phyloP scores from a whole-genome alignment of 1,140 invertebrate genomes.

The Sminthurides bifidus region DNA sequence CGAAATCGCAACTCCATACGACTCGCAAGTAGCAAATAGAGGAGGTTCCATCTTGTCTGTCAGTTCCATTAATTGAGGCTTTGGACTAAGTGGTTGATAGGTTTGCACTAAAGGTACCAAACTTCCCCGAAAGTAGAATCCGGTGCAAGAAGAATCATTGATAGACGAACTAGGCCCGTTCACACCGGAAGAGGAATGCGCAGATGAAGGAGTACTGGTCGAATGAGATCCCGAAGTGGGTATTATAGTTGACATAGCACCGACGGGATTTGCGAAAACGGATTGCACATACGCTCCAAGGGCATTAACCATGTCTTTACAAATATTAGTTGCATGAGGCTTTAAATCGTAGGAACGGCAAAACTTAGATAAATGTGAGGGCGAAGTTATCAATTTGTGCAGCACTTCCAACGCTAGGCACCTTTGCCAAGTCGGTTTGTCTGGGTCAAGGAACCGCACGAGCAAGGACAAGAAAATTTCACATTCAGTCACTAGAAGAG shows the following conservation, averaged over 20 bases:
- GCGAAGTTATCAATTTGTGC: constrained; percentile 83
- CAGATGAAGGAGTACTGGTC: constrained; percentile 25
- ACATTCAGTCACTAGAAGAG: constrained; percentile 88
- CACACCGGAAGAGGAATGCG: constrained; percentile 3
- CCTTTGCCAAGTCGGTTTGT: constrained; percentile 91
- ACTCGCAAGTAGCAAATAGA: constrained; percentile 28
- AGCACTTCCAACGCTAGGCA: constrained; percentile 88
- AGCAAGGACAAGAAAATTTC: constrained; percentile 96
- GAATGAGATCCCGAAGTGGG: constrained; percentile 15
- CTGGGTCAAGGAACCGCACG: constrained; percentile 92
- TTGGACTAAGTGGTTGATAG: constrained; percentile 73
- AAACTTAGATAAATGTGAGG: constrained; percentile 76
- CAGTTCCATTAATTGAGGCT: constrained; percentile 49
- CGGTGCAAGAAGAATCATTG: constrained; percentile 71
- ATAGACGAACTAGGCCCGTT: constrained; percentile 36
- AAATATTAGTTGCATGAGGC: constrained; percentile 81
- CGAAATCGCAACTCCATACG: constrained; percentile 29
- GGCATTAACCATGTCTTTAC: constrained; percentile 78
- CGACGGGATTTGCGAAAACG: constrained; percentile 58
- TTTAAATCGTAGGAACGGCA: constrained; percentile 90
- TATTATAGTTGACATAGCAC: constrained; percentile 25
- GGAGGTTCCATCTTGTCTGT: constrained; percentile 31
- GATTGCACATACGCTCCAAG: constrained; percentile 91
- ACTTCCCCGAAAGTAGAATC: constrained; percentile 82
- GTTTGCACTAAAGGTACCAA: constrained; percentile 77